These are phyloP conservation scores for Hermetia illucens DNA, from an alignment of 1,140 invertebrate genomes.

Conservation along the genomic window DNA sequence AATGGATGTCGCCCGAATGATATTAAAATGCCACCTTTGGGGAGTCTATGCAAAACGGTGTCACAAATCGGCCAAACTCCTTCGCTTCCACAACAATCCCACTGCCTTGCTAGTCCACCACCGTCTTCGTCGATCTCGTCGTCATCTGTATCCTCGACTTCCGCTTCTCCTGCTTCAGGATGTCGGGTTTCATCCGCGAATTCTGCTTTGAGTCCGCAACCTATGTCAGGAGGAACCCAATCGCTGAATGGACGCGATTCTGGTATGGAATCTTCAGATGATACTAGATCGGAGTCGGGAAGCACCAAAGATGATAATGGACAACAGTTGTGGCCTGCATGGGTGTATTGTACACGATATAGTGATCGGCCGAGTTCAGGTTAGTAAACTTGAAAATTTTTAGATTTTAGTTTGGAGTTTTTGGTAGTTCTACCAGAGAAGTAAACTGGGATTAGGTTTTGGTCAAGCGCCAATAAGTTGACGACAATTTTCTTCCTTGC, in stretches of 20 bases:
- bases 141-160: constrained; percentile 20
- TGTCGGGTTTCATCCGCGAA: constrained; percentile 13
- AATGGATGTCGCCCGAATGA: constrained; percentile 13
- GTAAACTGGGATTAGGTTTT: no score
- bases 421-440: not conserved
- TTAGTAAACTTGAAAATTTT: constrained; percentile 48
- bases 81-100: constrained; percentile 12
- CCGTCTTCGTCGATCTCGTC: constrained; percentile 21
- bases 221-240: constrained; percentile 22
- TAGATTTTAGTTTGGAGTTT: not conserved
- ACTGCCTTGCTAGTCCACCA: constrained; percentile 19
- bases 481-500: no score
- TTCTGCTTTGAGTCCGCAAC: constrained; percentile 19
- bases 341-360: constrained; percentile 96
- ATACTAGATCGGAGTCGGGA: constrained; percentile 27
- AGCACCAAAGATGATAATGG: constrained; percentile 27
- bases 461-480: no score
- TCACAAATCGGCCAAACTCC: constrained; percentile 40
- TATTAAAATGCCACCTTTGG: constrained; percentile 33
- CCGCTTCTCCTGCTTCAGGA: constrained; percentile 14
- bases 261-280: constrained; percentile 29
- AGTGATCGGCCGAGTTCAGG: constrained; percentile 91
- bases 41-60: constrained; percentile 42
- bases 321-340: constrained; percentile 68
- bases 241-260: constrained; percentile 24